Evolutionary conservation across 2,888 invertebrate species (phyloP).

Genomic region (Lepetodrilus schrolli): DNA sequence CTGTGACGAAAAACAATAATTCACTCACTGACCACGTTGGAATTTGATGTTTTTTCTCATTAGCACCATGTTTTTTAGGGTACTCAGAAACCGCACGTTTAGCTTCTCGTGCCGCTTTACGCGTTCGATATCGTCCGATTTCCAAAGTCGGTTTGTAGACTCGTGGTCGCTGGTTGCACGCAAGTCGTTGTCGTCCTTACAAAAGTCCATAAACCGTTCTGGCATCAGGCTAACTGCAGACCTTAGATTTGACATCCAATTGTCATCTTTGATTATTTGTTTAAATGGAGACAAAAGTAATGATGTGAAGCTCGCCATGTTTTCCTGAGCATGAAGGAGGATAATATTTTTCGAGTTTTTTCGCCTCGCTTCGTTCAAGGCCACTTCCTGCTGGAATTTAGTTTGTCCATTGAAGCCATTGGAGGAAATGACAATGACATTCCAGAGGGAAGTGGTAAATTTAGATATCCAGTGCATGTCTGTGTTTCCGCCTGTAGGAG

Average conservation of each 20-base stretch:
- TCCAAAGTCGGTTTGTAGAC: not conserved
- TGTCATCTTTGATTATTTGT: not conserved
- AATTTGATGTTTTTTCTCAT: too few relatives aligned
- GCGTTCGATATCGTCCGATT: not conserved
- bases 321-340: not conserved
- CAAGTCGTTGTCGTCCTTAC: not conserved
- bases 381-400: not conserved
- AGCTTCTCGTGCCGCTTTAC: not conserved
- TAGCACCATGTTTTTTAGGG: too few relatives aligned
- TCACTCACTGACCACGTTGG: too few relatives aligned
- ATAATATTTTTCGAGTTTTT: not conserved
- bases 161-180: not conserved
- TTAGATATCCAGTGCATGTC: not conserved
- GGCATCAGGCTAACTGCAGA: not conserved
- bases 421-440: not conserved
- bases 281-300: not conserved
- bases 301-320: not conserved
- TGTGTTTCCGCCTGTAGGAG: not conserved
- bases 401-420: too few relatives aligned
- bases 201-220: not conserved
- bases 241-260: not conserved
- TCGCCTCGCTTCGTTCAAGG: not conserved
- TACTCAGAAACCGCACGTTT: too few relatives aligned
- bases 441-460: not conserved
- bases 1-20: too few relatives aligned